phyloP scores from a whole-genome alignment of 2,113 vertebrate species.

The Spermophilus dauricus region DNA sequence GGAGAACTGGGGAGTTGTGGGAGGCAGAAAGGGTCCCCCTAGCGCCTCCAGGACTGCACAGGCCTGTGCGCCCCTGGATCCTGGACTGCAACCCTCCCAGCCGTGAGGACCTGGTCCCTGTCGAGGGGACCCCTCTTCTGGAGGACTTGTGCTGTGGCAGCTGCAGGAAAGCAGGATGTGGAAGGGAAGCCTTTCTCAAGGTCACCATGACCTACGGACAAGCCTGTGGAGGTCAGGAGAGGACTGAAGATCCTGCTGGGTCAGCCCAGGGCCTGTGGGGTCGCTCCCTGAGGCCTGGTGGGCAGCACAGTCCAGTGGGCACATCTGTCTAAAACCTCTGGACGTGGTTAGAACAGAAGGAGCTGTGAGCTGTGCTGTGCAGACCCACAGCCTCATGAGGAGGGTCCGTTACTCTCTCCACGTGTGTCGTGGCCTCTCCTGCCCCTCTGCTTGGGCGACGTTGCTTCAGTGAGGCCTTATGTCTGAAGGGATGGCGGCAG shows the following conservation, averaged over 20 bases:
- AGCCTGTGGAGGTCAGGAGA: no score
- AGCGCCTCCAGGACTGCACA: rapidly evolving
- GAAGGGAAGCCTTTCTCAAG: neutral
- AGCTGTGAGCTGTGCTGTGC: no score
- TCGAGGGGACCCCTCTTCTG: neutral
- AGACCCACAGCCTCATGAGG: neutral
- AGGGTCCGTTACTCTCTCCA: no score
- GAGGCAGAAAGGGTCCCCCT: no score
- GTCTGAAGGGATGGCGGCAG: neutral
- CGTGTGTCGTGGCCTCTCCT: rapidly evolving
- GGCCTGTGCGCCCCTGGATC: neutral
- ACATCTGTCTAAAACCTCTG: neutral
- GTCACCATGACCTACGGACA: rapidly evolving
- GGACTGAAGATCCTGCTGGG: rapidly evolving
- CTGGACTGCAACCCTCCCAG: neutral
- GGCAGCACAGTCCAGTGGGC: neutral
- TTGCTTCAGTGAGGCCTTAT: neutral
- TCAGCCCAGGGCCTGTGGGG: neutral
- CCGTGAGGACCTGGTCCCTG: no score
- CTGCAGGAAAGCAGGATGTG: neutral
- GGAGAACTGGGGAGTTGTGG: rapidly evolving
- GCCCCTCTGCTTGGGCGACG: neutral
- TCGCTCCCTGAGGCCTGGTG: rapidly evolving
- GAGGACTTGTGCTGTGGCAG: no score
- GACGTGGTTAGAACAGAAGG: neutral